phyloP scores from a whole-genome alignment of 2,888 invertebrate species.

The Dasypolia templi region DNA sequence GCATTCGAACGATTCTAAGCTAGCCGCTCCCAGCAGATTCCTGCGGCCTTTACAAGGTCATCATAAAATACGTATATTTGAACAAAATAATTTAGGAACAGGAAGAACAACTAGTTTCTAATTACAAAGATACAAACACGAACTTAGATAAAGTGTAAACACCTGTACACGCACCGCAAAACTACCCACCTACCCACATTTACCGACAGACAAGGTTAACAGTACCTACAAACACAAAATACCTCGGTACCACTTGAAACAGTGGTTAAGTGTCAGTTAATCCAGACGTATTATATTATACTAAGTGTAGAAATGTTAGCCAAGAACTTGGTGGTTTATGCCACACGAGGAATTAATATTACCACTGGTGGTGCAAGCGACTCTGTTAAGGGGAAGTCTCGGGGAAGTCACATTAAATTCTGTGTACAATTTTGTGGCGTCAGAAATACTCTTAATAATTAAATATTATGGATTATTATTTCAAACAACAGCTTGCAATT shows the following conservation, averaged over 20 bases:
- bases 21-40: no score
- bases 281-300: constrained; percentile 36
- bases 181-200: constrained; percentile 24
- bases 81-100: no score
- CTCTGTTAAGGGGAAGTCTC: background rate
- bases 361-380: background rate
- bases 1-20: no score
- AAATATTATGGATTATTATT: background rate
- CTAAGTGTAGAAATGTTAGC: constrained; percentile 33
- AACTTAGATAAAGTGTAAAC: constrained; percentile 22
- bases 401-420: background rate
- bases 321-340: constrained; percentile 27
- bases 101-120: background rate
- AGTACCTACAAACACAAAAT: constrained; percentile 41
- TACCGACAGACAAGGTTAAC: constrained; percentile 2
- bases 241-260: constrained; percentile 42
- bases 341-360: constrained; percentile 22
- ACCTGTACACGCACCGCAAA: constrained; percentile 16
- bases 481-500: background rate
- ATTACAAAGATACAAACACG: constrained; percentile 24
- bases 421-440: background rate
- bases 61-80: no score
- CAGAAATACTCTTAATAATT: background rate
- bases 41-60: no score
- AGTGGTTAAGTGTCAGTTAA: constrained; percentile 38